Evolutionary conservation across 2,888 invertebrate genomes (phyloP), one percentile per base, ranked within the genome.

Genomic region (Pseudeuparius sepicola): DNA sequence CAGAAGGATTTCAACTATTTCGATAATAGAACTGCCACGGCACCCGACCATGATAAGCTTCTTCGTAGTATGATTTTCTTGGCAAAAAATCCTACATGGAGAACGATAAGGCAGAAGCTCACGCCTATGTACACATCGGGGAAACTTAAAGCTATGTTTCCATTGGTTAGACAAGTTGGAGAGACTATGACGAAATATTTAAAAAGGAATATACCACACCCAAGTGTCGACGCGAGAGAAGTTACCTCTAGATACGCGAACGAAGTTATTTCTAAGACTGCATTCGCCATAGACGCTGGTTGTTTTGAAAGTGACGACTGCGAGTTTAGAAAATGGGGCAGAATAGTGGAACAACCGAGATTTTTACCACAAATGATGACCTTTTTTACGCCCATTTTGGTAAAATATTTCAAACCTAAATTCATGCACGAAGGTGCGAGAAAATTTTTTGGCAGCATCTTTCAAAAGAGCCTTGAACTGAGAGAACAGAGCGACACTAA

Each of bases 91-190:
- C 62, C 64, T 1, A 59, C 61, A 2, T 73, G 73, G 73, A 68
- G 64, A 45, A 56, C 55, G 20, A 48, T 70, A 13, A 55, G 73
- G 12, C 48, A 59, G 1, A 68, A 68, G 40, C 53, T 71, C 24
- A 64, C 68, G 0, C 71, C 71, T 1, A 64, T 67, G 0, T 65
- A 73, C 46, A 66, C 70, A 2, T 61, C 65, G 2, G 68, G 67
- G n/a, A 72, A 71, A 49, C 54, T 73, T 37, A 70, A 64, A 47
- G 55, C 51, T 25, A 69, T 71, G 69, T 58, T 66, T 12, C 59
- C 59, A 0, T 48, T 65, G n/a, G 60, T 68, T 42, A 46, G 57
- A 13, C 56, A 60, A 12, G 60, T 58, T 23, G 57, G 59, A 2
- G 39, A 49, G 25, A 47, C 54, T 16, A 45, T 63, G 24, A n/a